Percentiles rank a stretch among this genome's conserved stretches.
phyloP scores from a whole-genome alignment of 2,113 vertebrate species.

The Thamnophis sirtalis region DNA sequence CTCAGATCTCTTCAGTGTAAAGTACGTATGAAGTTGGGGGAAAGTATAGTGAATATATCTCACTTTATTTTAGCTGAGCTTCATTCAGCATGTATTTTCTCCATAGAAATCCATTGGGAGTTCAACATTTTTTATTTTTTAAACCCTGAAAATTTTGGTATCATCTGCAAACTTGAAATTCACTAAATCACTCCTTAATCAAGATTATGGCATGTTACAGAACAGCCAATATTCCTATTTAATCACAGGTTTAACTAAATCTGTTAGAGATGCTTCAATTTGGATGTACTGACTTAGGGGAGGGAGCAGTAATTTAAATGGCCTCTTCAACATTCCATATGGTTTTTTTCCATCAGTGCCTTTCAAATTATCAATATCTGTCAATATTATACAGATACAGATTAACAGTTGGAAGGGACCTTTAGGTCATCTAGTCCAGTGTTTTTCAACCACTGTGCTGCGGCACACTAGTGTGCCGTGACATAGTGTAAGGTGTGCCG shows the following conservation, averaged over 20 bases:
- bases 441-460: too few species aligned
- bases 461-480: too few species aligned
- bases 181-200: neutral
- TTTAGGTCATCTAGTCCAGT: too few species aligned
- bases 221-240: neutral
- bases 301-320: neutral
- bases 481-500: too few species aligned
- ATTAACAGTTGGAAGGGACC: too few species aligned
- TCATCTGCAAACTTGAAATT: neutral
- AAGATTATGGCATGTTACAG: neutral
- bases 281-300: neutral
- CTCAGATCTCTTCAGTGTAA: neutral
- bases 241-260: neutral
- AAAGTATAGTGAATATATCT: neutral
- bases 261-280: neutral
- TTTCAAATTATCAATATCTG: neutral
- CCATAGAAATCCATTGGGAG: neutral
- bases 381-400: neutral
- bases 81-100: neutral
- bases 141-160: neutral
- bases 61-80: neutral
- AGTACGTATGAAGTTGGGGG: neutral
- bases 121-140: neutral
- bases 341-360: too few species aligned
- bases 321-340: neutral